phyloP scores from a whole-genome alignment of 35 echinoderm and acorn worm species.

The Diadema setosum region DNA sequence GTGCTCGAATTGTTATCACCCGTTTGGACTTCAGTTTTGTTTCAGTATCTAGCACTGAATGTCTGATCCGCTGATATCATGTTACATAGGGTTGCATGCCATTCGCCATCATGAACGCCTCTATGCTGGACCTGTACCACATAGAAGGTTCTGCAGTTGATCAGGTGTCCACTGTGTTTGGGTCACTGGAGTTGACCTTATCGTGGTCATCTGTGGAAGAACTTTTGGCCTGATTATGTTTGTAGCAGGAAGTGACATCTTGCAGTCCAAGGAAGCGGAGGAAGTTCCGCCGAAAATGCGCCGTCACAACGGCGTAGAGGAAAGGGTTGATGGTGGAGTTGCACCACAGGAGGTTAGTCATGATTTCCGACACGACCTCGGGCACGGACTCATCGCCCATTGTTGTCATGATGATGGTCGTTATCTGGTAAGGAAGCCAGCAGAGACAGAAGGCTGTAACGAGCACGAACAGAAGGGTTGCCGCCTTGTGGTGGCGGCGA shows the following conservation, averaged over 20 bases:
- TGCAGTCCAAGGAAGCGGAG: background rate
- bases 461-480: conserved; percentile 1
- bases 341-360: conserved; percentile 49
- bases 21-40: too few species aligned
- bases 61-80: too few species aligned
- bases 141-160: too few species aligned
- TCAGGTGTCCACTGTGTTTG: background rate
- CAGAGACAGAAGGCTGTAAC: conserved; percentile 39
- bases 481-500: conserved; percentile 24
- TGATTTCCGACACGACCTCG: background rate
- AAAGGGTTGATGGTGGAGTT: conserved; percentile 60
- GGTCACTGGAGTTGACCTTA: background rate
- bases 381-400: background rate
- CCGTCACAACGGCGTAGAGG: conserved; percentile 37
- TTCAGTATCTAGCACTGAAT: too few species aligned
- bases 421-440: conserved; percentile 51
- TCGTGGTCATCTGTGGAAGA: background rate
- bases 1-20: too few species aligned
- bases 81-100: too few species aligned
- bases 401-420: background rate
- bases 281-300: conserved; percentile 26
- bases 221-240: background rate
- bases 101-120: too few species aligned
- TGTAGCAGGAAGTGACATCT: background rate
- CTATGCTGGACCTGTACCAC: too few species aligned